These are phyloP conservation scores for Darwinula stevensoni DNA, from an alignment of 2,888 invertebrate genomes.

Conservation along the genomic window DNA sequence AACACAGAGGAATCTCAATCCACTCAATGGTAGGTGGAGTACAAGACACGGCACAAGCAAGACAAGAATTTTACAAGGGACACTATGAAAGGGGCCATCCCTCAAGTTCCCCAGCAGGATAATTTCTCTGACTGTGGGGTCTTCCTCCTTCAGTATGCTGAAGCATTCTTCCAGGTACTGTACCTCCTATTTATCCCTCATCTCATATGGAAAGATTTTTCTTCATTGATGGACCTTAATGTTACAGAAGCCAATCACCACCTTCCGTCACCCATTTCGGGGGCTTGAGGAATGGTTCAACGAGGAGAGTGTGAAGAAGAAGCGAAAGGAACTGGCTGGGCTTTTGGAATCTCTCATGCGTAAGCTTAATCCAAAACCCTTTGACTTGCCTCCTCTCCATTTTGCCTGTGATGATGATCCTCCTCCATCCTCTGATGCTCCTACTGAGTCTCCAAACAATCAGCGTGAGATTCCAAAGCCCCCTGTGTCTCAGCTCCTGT, in stretches of 20 bases:
- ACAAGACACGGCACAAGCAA: constrained; percentile 28
- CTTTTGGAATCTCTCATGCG: too few species aligned
- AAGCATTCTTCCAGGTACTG: constrained; percentile 56
- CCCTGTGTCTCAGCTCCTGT: too few species aligned
- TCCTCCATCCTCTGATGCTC: too few species aligned
- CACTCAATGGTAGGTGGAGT: too few species aligned
- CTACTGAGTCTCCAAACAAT: too few species aligned
- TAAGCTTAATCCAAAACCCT: too few species aligned
- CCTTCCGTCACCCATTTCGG: not conserved
- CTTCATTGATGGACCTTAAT: too few species aligned
- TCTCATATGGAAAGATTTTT: too few species aligned
- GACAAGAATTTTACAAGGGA: constrained; percentile 37
- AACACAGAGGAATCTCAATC: constrained; percentile 6
- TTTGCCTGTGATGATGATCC: too few species aligned
- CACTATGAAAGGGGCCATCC: constrained; percentile 53
- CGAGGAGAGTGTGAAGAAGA: not conserved
- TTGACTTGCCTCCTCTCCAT: too few species aligned
- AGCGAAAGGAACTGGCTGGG: not conserved
- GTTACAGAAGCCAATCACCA: not conserved
- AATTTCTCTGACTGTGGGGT: constrained; percentile 93
- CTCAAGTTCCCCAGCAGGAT: constrained; percentile 86
- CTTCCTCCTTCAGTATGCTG: constrained; percentile 80
- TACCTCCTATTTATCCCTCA: too few species aligned
- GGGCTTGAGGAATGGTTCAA: not conserved
- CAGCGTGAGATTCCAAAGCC: too few species aligned